Conservation (phyloP, 2,888 invertebrate genomes). For the Andricus quercusramuli region DNA sequence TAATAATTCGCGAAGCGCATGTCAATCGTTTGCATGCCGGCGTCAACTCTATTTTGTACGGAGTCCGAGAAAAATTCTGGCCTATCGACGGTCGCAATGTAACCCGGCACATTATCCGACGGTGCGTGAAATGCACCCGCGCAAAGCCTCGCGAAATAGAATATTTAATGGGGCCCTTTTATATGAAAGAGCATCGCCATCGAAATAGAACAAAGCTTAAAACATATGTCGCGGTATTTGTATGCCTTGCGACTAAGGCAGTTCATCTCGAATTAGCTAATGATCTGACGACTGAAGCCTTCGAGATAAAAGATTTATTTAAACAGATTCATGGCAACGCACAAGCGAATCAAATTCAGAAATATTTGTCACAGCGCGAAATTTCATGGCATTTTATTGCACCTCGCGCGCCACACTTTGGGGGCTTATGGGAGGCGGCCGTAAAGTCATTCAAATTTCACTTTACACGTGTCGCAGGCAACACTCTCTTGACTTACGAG, state of each 20-base stretch:
- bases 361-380: neutral
- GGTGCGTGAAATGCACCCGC: neutral
- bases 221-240: neutral
- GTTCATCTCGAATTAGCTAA: no score
- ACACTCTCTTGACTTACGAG: neutral
- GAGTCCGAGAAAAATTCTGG: neutral
- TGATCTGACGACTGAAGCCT: no score
- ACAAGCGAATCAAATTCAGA: neutral
- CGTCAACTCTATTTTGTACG: neutral
- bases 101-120: neutral
- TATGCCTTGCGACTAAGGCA: neutral
- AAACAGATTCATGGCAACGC: neutral
- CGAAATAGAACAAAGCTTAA: neutral
- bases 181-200: neutral
- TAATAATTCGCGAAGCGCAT: neutral
- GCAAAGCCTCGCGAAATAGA: no score
- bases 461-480: neutral
- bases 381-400: constrained; percentile 19
- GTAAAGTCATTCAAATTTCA: constrained; percentile 24
- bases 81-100: neutral
- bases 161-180: neutral
- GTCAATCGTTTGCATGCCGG: neutral
- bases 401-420: neutral
- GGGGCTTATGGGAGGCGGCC: constrained; percentile 3
- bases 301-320: neutral